Base-by-base conservation (phyloP, 2,797 vertebrate species). In the Acanthis flammea region DNA sequence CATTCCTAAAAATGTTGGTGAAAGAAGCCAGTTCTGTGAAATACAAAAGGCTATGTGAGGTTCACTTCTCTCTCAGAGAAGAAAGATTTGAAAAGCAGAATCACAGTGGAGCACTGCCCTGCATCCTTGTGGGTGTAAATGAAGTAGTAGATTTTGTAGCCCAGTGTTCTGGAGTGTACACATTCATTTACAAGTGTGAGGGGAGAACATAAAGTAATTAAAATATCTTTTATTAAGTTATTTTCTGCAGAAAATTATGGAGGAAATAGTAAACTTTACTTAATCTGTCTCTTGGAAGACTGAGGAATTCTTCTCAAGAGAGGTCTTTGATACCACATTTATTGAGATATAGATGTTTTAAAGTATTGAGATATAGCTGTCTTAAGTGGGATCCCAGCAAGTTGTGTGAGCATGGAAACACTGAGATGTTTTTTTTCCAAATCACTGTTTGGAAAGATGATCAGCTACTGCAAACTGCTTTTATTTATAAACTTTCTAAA, bases 21-120 rank as follows among this genome's bases (percentile, higher is more conserved):
- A 98, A 97, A 97, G 93, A 81, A 96, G 60, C 86, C 75, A 89
- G 70, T 98, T 97, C 94, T 57, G 71, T 88, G 72, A 79, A 88
- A 86, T 95, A 97, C 92, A 97, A 97, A 98, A 95, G 94, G 33
- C 90, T 95, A 58, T 78, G 22, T 93, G 91, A 76, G 42, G 31
- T 88, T 94, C 28, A 16, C 19, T 94, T 94, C 19, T 15, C 24
- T 72, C 50, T 84, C 17, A 48, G 39, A 68, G 50, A 54, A 62
- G 44, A 74, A 65, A 15, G 55, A 80, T 75, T 63, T 45, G 33
- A 75, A 77, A 79, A 89, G 83, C 84, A 86, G 73, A 92, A 91
- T 94, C 33, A 17, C 41, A 31, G 88, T 92, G 50, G 80, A 63
- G 53, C 50, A 66, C 53, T 86, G 42, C 42, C 33, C 35, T 25